A percentile compares a stretch with the other conserved stretches of the same genome.
Evolutionary conservation across 2,888 invertebrate genomes (phyloP).

Genomic region (Siphlonurus alternatus): DNA sequence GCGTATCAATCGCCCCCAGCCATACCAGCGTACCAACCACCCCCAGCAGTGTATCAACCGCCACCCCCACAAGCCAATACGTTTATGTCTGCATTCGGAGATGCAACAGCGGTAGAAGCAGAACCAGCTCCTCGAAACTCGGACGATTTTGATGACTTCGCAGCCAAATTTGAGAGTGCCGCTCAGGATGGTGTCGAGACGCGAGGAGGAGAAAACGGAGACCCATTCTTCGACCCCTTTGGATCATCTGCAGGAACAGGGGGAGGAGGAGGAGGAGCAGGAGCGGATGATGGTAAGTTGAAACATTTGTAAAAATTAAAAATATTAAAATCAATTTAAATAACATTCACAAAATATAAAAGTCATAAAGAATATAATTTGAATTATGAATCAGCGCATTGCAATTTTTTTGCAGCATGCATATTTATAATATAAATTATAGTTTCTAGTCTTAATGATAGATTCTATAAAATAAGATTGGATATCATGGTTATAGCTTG

Average conservation of each 20-base stretch:
- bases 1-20: slow-evolving; percentile 26
- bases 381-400: too few species aligned
- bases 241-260: slow-evolving; percentile 33
- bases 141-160: slow-evolving; percentile 46
- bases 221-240: slow-evolving; percentile 9
- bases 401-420: too few species aligned
- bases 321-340: background rate
- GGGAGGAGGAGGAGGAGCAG: slow-evolving; percentile 22
- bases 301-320: slow-evolving; percentile 13
- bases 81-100: slow-evolving; percentile 15
- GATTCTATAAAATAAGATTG: too few species aligned
- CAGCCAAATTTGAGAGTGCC: slow-evolving; percentile 71
- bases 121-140: slow-evolving; percentile 20
- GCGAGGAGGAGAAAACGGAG: slow-evolving; percentile 31
- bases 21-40: slow-evolving; percentile 18
- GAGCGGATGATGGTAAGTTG: slow-evolving; percentile 11
- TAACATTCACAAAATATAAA: background rate
- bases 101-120: slow-evolving; percentile 8
- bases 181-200: too few species aligned
- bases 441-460: too few species aligned
- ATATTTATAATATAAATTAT: too few species aligned
- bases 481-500: slow-evolving; percentile 28
- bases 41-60: slow-evolving; percentile 15
- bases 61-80: slow-evolving; percentile 30
- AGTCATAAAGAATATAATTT: background rate